phyloP scores from a whole-genome alignment of 2,797 vertebrate genomes.

The Triplophysa yarkandensis region DNA sequence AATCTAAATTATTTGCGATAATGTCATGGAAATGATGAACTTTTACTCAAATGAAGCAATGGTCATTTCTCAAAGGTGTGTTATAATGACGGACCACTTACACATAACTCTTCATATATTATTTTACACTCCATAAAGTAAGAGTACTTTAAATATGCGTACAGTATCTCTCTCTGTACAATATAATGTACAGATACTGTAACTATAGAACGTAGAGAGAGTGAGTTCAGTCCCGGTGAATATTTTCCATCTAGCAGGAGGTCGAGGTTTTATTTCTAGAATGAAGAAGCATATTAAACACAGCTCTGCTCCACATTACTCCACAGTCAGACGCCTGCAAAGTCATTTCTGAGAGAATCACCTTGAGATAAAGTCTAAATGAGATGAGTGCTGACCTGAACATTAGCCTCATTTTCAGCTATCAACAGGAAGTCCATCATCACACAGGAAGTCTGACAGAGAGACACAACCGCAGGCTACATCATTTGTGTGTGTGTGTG shows the following conservation, averaged over 20 bases:
- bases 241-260: neutral
- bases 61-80: too few relatives aligned
- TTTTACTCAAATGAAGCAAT: too few relatives aligned
- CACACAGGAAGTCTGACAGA: too few relatives aligned
- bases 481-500: too few relatives aligned
- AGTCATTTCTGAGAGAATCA: conserved; percentile 7
- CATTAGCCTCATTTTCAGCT: conserved; percentile 14
- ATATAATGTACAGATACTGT: neutral
- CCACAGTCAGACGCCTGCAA: conserved; percentile 5
- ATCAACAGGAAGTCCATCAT: neutral
- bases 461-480: too few relatives aligned
- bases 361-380: conserved; percentile 15
- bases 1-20: too few relatives aligned
- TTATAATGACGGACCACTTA: too few relatives aligned
- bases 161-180: neutral
- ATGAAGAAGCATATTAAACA: neutral
- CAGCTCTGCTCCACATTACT: neutral
- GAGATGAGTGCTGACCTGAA: conserved; percentile 9
- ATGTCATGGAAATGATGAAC: too few relatives aligned
- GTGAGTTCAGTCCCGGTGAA: neutral
- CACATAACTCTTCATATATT: neutral
- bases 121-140: neutral
- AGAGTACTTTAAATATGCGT: neutral
- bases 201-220: conserved; percentile 3
- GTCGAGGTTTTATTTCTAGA: neutral